Percentiles rank a stretch among this genome's conserved stretches.
phyloP scores from a whole-genome alignment of 1,140 invertebrate species.

The Stegodyphus mimosarum region DNA sequence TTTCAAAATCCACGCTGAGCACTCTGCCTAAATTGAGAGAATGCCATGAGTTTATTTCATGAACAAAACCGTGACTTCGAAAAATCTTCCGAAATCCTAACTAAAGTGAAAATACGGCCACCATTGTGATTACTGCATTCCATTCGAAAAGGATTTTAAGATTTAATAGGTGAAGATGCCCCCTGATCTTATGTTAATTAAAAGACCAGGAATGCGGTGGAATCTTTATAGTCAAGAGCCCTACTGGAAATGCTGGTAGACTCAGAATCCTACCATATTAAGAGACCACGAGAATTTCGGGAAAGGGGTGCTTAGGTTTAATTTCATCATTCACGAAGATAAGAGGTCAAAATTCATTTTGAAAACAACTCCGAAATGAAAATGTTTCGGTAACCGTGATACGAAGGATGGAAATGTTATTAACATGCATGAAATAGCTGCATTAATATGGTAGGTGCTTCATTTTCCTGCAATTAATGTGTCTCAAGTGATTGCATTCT shows the following conservation, averaged over 20 bases:
- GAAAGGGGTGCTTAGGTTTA: slow-evolving; percentile 1
- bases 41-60: no score
- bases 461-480: no score
- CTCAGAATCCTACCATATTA: neutral
- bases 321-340: slow-evolving; percentile 11
- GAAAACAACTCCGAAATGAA: slow-evolving; percentile 1
- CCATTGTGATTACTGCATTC: slow-evolving; percentile 36
- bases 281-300: neutral
- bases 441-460: no score
- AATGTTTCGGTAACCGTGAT: neutral
- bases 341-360: slow-evolving; percentile 1
- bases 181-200: slow-evolving; percentile 42
- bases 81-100: slow-evolving; percentile 10
- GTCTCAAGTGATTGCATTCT: no score
- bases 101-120: slow-evolving; percentile 1
- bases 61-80: neutral
- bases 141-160: slow-evolving; percentile 10
- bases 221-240: no score
- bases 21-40: no score
- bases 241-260: neutral
- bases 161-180: slow-evolving; percentile 29
- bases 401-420: no score
- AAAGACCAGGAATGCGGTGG: slow-evolving; percentile 19
- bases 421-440: no score
- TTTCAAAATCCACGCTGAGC: no score